Base-by-base conservation (phyloP, 2,113 vertebrate genomes). In the Dicrurus megarhynchus region DNA sequence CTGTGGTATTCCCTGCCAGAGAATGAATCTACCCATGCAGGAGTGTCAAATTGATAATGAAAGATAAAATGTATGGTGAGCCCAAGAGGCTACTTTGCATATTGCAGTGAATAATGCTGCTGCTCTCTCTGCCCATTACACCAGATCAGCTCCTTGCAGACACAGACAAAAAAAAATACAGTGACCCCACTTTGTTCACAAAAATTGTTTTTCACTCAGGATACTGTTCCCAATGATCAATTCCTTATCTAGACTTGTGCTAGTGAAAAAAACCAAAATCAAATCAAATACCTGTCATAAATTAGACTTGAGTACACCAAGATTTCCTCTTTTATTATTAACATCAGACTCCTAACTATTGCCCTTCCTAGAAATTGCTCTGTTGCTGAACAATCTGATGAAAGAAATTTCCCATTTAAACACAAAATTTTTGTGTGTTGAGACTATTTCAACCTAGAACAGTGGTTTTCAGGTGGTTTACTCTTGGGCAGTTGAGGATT, bases 21-120 rank as follows among this genome's bases (percentile, higher is more conserved):
- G 47, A 94, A 96, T 94, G 92, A 96, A 96, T 97, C 92, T 90
- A 35, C 52, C 88, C 92, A 30, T 90, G 88, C 88, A 90, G 44
- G 75, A 97, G 56, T 89, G 92, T 96, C 95, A 96, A 89, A 96
- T 71, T 95, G 92, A 96, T 95, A 96, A 96, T 94, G 92, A 96
- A 96, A 95, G 92, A 92, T 94, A 95, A 96, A 96, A 96, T 73
- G 89, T 63, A 92, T 24, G 69, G 70, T 9, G 83, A 87, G 73
- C 90, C 96, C 90, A 95, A 84, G 92, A 96, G 92, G 60, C 83
- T 90, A 77, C 79, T 96, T 95, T 95, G 81, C 93, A 94, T 94
- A 94, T 24, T 93, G 73, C 88, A 92, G 33, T 95, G 93, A 94
- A 92, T 93, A 92, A 96, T 84, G 90, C 79, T 84, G 75, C 85